Evolutionary conservation across 2,113 vertebrate genomes (phyloP).

Genomic region (Lethenteron reissneri): DNA sequence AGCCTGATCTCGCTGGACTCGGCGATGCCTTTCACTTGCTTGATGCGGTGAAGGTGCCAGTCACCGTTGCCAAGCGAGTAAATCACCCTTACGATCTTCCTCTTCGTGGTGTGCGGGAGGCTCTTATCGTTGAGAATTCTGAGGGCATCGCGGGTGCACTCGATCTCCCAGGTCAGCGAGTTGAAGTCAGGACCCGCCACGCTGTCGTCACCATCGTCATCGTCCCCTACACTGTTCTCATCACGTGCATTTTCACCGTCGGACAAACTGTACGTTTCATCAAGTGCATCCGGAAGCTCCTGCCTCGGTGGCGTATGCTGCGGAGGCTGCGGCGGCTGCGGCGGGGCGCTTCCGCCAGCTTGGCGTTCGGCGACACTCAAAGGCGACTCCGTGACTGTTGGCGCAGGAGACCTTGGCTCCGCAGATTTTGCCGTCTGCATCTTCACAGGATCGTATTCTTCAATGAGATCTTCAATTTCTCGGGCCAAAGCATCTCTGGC

Average conservation of each 20-base stretch:
- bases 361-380: slow-evolving; percentile 14
- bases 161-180: slow-evolving; percentile 48
- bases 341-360: slow-evolving; percentile 12
- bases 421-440: not conserved
- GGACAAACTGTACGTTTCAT: not conserved
- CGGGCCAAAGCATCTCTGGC: not conserved
- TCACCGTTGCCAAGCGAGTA: slow-evolving; percentile 37
- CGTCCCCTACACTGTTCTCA: not conserved
- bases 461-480: not conserved
- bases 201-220: slow-evolving; percentile 16
- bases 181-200: slow-evolving; percentile 28
- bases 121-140: slow-evolving; percentile 30
- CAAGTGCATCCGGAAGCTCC: not conserved
- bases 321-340: not conserved
- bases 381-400: too few species aligned
- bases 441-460: not conserved
- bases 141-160: slow-evolving; percentile 33
- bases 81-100: slow-evolving; percentile 27
- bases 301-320: not conserved
- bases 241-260: not conserved
- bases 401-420: not conserved
- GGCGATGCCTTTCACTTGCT: slow-evolving; percentile 19
- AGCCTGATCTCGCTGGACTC: slow-evolving; percentile 28
- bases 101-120: slow-evolving; percentile 26
- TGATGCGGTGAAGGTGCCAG: slow-evolving; percentile 34